A percentile compares a stretch with the other conserved stretches of the same genome.
Conservation (phyloP, 2,888 invertebrate species). For the Leptinotarsa peninsularis region DNA sequence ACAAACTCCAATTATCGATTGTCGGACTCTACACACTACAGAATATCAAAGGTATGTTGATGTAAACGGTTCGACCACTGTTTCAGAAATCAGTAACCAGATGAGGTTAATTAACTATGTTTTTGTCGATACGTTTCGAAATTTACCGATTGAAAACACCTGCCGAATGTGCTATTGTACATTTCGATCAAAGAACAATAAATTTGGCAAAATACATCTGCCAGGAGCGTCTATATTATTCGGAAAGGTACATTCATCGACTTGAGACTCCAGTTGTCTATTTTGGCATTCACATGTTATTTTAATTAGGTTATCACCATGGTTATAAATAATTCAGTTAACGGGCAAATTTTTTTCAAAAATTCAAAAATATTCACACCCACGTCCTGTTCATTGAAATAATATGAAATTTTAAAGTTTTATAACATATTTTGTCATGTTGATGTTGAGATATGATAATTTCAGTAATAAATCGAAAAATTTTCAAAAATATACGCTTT, state of each 20-base stretch:
- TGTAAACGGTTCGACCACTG: background rate
- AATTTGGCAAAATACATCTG: slow-evolving; percentile 52
- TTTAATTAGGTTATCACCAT: background rate
- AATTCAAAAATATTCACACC: background rate
- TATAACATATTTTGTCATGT: too few species aligned
- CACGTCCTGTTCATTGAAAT: slow-evolving; percentile 1
- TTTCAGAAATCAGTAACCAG: background rate
- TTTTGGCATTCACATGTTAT: slow-evolving; percentile 30
- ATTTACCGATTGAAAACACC: slow-evolving; percentile 40
- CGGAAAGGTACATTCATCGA: slow-evolving; percentile 53
- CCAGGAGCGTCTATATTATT: slow-evolving; percentile 44
- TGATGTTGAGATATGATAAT: too few species aligned
- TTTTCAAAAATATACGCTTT: too few species aligned
- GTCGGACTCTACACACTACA: too few species aligned
- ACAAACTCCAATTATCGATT: too few species aligned
- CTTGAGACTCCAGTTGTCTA: background rate
- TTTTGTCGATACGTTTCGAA: slow-evolving; percentile 25
- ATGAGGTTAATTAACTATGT: slow-evolving; percentile 25
- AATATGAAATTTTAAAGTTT: too few species aligned
- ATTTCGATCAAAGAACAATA: slow-evolving; percentile 53
- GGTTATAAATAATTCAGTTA: background rate
- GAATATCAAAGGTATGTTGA: background rate
- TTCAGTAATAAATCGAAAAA: too few species aligned
- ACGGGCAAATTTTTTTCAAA: background rate
- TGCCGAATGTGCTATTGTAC: slow-evolving; percentile 42